Evolutionary conservation across 1,140 invertebrate species (phyloP).

Genomic region (Zaprionus kolodkinae): DNA sequence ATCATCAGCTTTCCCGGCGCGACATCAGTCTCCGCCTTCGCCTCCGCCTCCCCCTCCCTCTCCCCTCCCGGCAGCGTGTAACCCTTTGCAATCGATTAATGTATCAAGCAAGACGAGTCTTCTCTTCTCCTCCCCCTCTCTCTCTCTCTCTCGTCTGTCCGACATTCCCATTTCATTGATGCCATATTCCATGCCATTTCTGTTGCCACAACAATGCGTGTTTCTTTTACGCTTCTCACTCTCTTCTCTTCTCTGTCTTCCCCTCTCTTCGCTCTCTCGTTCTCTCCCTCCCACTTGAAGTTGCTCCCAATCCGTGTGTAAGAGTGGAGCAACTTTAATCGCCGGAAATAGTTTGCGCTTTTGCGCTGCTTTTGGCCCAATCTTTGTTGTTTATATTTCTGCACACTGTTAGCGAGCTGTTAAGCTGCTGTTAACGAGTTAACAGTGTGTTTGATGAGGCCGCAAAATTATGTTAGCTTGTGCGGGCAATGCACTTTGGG

Average conservation of each 20-base stretch:
- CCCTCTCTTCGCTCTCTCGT: background rate
- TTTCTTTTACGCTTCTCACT: background rate
- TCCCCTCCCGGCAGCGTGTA: background rate
- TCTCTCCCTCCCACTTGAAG: background rate
- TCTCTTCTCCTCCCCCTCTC: background rate
- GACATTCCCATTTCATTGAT: conserved; percentile 5
- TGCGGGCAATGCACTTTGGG: background rate
- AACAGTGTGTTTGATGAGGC: background rate
- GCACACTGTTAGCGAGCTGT: background rate
- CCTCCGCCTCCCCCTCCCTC: background rate
- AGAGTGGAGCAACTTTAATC: conserved; percentile 6
- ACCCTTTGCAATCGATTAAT: conserved; percentile 26
- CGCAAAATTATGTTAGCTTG: background rate
- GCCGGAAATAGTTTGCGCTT: background rate
- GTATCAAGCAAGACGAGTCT: background rate
- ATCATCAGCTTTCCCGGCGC: conserved; percentile 11
- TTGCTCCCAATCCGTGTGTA: background rate
- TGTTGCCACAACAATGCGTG: background rate
- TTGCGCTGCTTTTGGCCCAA: conserved; percentile 1
- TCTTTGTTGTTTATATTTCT: background rate
- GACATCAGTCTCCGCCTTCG: conserved; percentile 11
- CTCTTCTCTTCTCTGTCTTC: background rate
- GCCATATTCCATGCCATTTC: background rate
- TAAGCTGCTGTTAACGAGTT: background rate
- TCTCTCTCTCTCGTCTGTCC: background rate